Evolutionary conservation across 1,140 invertebrate genomes (phyloP).

Genomic region (Ceratina calcarata): DNA sequence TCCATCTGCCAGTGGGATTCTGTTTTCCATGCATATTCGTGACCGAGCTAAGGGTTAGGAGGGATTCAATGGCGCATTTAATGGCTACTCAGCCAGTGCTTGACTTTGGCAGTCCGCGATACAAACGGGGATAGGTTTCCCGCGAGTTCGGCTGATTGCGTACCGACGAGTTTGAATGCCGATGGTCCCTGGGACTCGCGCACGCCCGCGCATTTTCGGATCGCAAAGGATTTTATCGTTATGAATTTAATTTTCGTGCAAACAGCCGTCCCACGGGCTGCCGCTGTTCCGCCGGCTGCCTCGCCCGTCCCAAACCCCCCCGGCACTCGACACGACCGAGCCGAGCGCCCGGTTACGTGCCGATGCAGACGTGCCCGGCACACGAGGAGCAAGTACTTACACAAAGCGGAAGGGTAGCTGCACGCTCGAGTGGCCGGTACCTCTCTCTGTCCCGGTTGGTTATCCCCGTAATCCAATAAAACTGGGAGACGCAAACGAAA

Average conservation of each 20-base stretch:
- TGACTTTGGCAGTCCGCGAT: constrained; percentile 31
- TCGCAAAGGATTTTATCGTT: constrained; percentile 76
- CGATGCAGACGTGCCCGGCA: constrained; percentile 62
- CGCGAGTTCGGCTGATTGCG: constrained; percentile 56
- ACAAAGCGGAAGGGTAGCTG: constrained; percentile 68
- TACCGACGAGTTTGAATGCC: constrained; percentile 7
- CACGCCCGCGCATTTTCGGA: constrained; percentile 23
- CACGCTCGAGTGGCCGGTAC: constrained; percentile 64
- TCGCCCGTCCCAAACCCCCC: not conserved
- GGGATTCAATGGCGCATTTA: constrained; percentile 31
- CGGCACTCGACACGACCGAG: constrained; percentile 50
- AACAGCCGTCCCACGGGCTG: constrained; percentile 58
- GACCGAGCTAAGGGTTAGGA: not conserved
- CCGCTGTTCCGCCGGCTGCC: constrained; percentile 7
- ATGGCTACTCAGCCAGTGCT: constrained; percentile 48
- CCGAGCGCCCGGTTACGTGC: constrained; percentile 57
- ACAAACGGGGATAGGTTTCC: constrained; percentile 35
- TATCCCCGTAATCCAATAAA: constrained; percentile 79
- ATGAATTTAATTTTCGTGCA: constrained; percentile 79
- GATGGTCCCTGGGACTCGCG: not conserved
- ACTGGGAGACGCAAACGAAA: constrained; percentile 75
- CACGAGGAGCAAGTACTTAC: constrained; percentile 67
- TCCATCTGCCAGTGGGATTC: not conserved
- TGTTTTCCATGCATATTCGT: constrained; percentile 33
- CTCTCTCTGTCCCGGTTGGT: constrained; percentile 68